Evolutionary conservation across 2,797 vertebrate genomes (phyloP).

Genomic region (Schizopygopsis pylzovi): DNA sequence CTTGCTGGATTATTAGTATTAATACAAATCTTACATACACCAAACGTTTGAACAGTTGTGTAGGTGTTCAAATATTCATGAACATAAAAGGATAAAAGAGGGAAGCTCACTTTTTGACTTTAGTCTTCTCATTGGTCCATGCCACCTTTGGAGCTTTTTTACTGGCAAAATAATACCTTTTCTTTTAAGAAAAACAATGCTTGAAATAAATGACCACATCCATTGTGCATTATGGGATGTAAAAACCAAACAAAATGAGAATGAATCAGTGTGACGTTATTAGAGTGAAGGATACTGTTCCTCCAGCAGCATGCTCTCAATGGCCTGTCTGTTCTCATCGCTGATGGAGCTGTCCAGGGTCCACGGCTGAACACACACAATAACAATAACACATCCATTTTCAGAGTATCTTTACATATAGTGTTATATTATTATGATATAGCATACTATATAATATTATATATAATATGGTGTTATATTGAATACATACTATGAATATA

Average conservation of each 20-base stretch:
- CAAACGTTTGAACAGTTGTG: background rate
- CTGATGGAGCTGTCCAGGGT: conserved; percentile 93
- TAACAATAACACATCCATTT: conserved; percentile 24
- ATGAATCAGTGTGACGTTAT: background rate
- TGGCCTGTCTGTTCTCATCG: conserved; percentile 91
- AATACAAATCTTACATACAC: background rate
- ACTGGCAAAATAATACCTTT: conserved; percentile 91
- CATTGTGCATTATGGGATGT: background rate
- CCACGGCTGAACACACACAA: conserved; percentile 84
- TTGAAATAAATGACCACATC: background rate
- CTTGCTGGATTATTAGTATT: background rate
- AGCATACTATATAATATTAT: too few species aligned
- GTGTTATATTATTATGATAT: background rate
- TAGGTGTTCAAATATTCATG: background rate
- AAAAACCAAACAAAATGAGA: background rate
- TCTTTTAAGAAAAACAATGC: conserved; percentile 71
- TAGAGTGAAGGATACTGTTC: conserved; percentile 92
- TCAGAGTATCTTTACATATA: background rate
- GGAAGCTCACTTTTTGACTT: conserved; percentile 75
- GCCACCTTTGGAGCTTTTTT: conserved; percentile 82
- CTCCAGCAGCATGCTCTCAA: conserved; percentile 96
- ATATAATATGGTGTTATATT: too few species aligned
- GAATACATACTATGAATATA: background rate
- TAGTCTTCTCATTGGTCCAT: conserved; percentile 82
- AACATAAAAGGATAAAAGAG: background rate